These are phyloP conservation scores for Caenorhabditis remanei DNA, from an alignment of 1,140 invertebrate species.

Conservation along the genomic window DNA sequence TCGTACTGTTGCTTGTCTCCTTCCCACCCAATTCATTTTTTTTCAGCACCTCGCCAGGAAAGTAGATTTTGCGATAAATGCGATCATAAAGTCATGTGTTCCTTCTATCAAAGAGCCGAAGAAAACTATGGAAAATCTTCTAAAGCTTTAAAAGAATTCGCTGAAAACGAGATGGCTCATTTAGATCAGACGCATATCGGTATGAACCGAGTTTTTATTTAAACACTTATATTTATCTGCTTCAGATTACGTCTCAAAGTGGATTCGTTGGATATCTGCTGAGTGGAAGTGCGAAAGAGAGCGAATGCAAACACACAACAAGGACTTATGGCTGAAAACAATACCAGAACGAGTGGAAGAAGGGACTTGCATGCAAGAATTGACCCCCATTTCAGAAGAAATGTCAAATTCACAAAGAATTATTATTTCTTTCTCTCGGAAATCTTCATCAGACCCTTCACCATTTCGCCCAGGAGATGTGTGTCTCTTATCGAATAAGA, in stretches of 20 bases:
- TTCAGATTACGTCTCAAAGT: conserved; percentile 5
- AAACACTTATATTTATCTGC: not conserved
- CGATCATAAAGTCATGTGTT: conserved; percentile 30
- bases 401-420: conserved; percentile 10
- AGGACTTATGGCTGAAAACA: conserved; percentile 21
- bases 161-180: conserved; percentile 29
- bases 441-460: not conserved
- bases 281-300: conserved; percentile 47
- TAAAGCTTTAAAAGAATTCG: not conserved
- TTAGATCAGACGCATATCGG: not conserved
- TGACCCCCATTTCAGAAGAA: not conserved
- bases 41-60: conserved; percentile 17
- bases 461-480: not conserved
- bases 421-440: not conserved
- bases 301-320: not conserved
- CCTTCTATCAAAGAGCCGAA: conserved; percentile 39
- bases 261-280: conserved; percentile 33
- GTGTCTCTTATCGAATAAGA: conserved; percentile 23
- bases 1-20: not conserved
- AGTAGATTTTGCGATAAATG: conserved; percentile 39
- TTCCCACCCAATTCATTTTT: not conserved
- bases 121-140: conserved; percentile 6
- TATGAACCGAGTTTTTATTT: not conserved
- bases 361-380: not conserved
- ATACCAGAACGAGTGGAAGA: not conserved